Conservation (phyloP, 2,888 invertebrate genomes). For the Nomada hirtipes region DNA sequence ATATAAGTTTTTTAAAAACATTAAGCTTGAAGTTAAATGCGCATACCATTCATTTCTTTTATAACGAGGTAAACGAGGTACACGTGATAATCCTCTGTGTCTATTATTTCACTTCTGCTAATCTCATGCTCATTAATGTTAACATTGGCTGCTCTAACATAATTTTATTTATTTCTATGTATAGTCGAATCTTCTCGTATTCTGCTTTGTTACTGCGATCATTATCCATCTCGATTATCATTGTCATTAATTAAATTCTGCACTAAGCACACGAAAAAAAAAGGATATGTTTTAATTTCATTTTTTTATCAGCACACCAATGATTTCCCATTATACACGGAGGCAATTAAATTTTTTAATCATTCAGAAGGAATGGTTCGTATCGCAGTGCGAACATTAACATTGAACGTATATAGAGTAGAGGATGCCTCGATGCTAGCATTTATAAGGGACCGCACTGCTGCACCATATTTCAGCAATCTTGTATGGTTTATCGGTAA, state of each 20-base stretch:
- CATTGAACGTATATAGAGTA: conserved; percentile 98
- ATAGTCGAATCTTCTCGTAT: conserved; percentile 15
- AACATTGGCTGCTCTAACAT: neutral
- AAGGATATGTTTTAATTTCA: conserved; percentile 56
- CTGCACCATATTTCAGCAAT: conserved; percentile 99
- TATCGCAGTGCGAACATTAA: conserved; percentile 98
- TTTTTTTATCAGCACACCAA: conserved; percentile 92
- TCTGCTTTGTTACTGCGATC: conserved; percentile 23
- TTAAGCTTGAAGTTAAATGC: conserved; percentile 98
- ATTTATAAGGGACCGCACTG: conserved; percentile 98
- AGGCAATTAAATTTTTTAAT: conserved; percentile 99
- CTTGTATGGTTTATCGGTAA: conserved; percentile 99
- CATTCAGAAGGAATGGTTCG: conserved; percentile 99
- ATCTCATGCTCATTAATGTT: conserved; percentile 46
- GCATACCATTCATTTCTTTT: conserved; percentile 99
- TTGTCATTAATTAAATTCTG: conserved; percentile 35
- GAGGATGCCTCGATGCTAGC: conserved; percentile 97
- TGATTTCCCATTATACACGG: conserved; percentile 99
- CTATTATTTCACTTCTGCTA: conserved; percentile 56
- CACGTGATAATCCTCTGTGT: conserved; percentile 68
- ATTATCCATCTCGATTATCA: conserved; percentile 25
- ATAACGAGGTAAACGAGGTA: conserved; percentile 93
- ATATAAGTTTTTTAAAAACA: conserved; percentile 99
- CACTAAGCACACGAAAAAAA: conserved; percentile 32
- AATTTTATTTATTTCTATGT: conserved; percentile 15